Evolutionary conservation across 2,888 invertebrate species (phyloP).

Genomic region (Heliconius hortense): DNA sequence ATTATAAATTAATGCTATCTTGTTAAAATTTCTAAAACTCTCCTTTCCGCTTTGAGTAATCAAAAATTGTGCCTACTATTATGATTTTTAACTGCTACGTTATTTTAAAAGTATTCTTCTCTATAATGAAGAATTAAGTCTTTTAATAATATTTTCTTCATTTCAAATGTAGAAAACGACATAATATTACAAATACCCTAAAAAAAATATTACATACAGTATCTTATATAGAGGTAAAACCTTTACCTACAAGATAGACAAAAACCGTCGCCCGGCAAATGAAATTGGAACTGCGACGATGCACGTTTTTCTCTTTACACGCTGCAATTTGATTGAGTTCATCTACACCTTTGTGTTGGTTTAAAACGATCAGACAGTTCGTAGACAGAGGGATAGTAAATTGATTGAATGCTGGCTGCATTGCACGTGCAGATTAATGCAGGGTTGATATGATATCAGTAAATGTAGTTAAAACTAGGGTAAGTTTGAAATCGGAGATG

Average conservation of each 20-base stretch:
- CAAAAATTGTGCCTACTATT: too few species aligned
- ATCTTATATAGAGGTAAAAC: constrained; percentile 7
- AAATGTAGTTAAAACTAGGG: neutral
- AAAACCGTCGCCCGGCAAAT: constrained; percentile 55
- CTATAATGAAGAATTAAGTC: too few species aligned
- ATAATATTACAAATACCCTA: neutral
- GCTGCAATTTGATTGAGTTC: constrained; percentile 71
- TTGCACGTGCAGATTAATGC: neutral
- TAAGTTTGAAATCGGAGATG: neutral
- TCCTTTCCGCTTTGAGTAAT: too few species aligned
- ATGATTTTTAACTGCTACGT: too few species aligned
- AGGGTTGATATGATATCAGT: neutral
- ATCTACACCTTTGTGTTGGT: constrained; percentile 48
- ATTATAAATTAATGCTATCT: too few species aligned
- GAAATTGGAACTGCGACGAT: constrained; percentile 77
- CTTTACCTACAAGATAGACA: constrained; percentile 1
- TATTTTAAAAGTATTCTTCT: too few species aligned
- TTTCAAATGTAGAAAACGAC: too few species aligned
- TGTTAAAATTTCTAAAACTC: too few species aligned
- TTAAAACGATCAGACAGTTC: constrained; percentile 31
- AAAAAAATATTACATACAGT: neutral
- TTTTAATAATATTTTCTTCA: too few species aligned
- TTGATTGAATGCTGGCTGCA: constrained; percentile 9
- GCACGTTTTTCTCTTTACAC: constrained; percentile 65
- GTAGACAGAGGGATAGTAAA: constrained; percentile 21